These are phyloP conservation scores for Thymelicus sylvestris DNA, from an alignment of 2,888 invertebrate species.

Conservation along the genomic window DNA sequence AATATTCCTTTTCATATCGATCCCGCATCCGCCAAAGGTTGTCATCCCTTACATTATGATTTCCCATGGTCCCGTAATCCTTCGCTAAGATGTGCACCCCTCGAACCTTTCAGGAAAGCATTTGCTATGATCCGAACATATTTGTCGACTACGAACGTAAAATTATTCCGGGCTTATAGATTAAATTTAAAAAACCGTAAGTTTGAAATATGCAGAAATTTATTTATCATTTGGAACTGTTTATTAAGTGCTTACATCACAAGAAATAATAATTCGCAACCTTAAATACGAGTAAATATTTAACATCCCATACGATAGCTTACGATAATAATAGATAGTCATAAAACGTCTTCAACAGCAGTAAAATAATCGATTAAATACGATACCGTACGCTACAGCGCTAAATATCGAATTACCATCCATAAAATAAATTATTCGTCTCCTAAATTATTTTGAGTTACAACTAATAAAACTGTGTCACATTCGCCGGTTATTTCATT, in stretches of 20 bases:
- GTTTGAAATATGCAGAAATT: no score
- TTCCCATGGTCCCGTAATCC: conserved; percentile 40
- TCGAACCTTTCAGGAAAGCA: conserved; percentile 23
- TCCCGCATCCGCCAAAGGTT: conserved; percentile 18
- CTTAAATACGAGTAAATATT: conserved; percentile 11
- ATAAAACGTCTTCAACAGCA: conserved; percentile 19
- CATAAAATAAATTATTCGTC: conserved; percentile 29
- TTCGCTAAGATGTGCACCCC: conserved; percentile 27
- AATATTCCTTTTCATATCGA: conserved; percentile 13
- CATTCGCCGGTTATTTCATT: conserved; percentile 20
- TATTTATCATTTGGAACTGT: no score
- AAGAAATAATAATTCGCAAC: neutral
- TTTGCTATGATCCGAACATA: conserved; percentile 4
- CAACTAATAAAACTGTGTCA: conserved; percentile 36
- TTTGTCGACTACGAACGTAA: conserved; percentile 2
- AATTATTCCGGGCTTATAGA: neutral
- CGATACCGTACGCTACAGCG: conserved; percentile 15
- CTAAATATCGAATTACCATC: conserved; percentile 30
- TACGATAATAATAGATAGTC: conserved; percentile 5
- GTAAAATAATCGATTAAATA: conserved; percentile 22
- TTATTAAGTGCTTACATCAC: neutral
- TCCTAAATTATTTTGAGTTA: conserved; percentile 35
- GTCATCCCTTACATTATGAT: conserved; percentile 40
- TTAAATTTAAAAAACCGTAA: no score
- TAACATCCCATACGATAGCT: neutral